Conservation (phyloP, 2,888 invertebrate species). For the Spatulosminthurus flaviceps region DNA sequence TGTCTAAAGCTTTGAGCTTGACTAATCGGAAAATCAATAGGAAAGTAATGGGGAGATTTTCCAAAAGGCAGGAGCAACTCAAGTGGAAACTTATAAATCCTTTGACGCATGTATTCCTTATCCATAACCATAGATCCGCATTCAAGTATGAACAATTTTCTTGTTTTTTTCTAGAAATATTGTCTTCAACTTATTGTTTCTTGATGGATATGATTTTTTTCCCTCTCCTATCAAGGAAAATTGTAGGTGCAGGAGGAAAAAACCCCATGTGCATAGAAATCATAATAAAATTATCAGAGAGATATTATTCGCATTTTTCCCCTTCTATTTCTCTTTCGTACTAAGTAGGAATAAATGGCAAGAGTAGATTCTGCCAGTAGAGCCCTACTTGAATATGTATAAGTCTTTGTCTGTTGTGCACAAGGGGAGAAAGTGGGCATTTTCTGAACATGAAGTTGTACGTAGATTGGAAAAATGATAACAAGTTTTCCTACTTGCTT, state of each 20-base stretch:
- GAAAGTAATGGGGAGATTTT: conserved; percentile 3
- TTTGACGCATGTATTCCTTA: neutral
- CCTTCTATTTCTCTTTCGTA: no score
- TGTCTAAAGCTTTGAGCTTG: conserved; percentile 11
- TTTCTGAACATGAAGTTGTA: neutral
- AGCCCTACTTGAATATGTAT: no score
- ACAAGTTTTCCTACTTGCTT: neutral
- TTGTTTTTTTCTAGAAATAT: neutral
- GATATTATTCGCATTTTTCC: no score
- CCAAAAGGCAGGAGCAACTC: neutral
- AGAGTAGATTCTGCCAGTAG: no score
- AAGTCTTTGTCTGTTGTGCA: no score
- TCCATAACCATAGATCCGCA: neutral
- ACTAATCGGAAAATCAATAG: conserved; percentile 7
- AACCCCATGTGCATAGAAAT: no score
- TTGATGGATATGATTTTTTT: conserved; percentile 2
- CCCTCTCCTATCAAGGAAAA: neutral
- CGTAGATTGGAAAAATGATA: neutral
- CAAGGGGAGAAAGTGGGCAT: no score
- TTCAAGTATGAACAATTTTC: conserved; percentile 13
- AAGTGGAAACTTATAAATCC: conserved; percentile 18
- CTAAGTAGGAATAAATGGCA: no score
- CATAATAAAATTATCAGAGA: no score
- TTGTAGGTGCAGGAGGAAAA: no score
- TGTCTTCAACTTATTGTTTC: no score